Base-by-base conservation (phyloP, 2,888 invertebrate genomes). In the Andrena praecox region DNA sequence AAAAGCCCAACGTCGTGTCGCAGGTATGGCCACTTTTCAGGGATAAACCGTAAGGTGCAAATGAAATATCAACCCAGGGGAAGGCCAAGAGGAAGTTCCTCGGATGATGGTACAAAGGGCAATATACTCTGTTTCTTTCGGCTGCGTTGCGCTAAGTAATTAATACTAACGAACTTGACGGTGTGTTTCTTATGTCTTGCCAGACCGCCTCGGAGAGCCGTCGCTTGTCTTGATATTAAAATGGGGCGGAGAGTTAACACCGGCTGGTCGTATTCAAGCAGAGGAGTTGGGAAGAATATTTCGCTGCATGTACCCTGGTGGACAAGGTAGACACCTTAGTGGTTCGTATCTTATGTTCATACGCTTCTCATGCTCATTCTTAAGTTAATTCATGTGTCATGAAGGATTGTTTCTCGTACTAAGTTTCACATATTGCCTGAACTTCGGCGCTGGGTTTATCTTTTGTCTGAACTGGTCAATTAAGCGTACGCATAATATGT, bases 191-290 rank as follows among this genome's bases (percentile, higher is more conserved):
- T 62, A 68, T 29, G 78, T 33, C 42, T 60, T 52, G 8, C 31
- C 95, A 96, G 98, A 98, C 94, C 96, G 96, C 80, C 97, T 97
- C 2, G 97, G 97, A 56, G 98, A 99, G 90, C 99, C 99, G 0
- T 99, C 99, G 0, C 95, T 99, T 81, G 98, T 99, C 73, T 95
- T 99, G 87, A 99, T 99, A 85, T 95, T 99, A 84, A 99, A 99
- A 95, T 99, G 99, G 99, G 99, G 99, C 84, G 99, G 99, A 63
- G 99, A 99, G 95, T 95, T 99, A 92, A 99, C 99, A 7, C 99
- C 99, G 0, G 99, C 99, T 1, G 99, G 99, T 2, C 96, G 99
- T 87, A 98, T 98, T 79, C 99, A 99, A 95, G 99, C 99, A 0
- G 99, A 99, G 95, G 99, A 99, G 94, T 94, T 99, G 87, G 99